Base-by-base conservation (phyloP, 92 coral and sea anemone species). In the Nematostella vectensis region DNA sequence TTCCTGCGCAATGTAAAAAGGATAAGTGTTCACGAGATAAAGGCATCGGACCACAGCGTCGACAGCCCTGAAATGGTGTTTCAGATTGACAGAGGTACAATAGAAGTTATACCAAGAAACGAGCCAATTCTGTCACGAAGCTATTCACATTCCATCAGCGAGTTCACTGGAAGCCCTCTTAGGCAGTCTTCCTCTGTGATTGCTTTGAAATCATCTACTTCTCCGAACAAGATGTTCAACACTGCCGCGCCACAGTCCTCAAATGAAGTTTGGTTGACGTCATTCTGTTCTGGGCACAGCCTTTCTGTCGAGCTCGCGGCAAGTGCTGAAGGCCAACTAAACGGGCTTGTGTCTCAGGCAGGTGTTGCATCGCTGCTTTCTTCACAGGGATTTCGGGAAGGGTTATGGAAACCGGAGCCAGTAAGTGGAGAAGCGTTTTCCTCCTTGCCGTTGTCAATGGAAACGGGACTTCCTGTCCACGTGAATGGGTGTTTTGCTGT, bases 401-500 rank as follows among this genome's bases (percentile, higher is more conserved):
- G 44, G 18, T 33, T 20, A 37, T 81, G 83, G 84, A 54, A 33
- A 15, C 88, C 95, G 0, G 78, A 69, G 47, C 63, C 78, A 50
- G 68, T 85, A 29, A 52, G 9, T 27, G 97, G 97, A 20, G 89
- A 89, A 47, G 95, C 83, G 9, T 89, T 89, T 64, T 75, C 69
- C 59, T 82, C 82, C 12, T 71, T 89, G 16, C 95, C 97, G 20
- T 72, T 89, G 38, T 79, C 95, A n/a, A 49, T 77, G 42, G 85
- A 70, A 57, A 89, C 95, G 31, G 95, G 97, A 15, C 69, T 85
- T 22, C 97, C 97, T 16, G 86, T 89, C 3, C 97, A 89, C 48
- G 95, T 89, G 1, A 81, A 85, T 54, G 97, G 95, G 4, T 72
- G 82, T 72, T 89, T 89, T 59, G 86, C 97, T 16, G 94, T 85